These are phyloP conservation scores for Theretra japonica DNA, from an alignment of 2,888 invertebrate genomes.

Conservation along the genomic window DNA sequence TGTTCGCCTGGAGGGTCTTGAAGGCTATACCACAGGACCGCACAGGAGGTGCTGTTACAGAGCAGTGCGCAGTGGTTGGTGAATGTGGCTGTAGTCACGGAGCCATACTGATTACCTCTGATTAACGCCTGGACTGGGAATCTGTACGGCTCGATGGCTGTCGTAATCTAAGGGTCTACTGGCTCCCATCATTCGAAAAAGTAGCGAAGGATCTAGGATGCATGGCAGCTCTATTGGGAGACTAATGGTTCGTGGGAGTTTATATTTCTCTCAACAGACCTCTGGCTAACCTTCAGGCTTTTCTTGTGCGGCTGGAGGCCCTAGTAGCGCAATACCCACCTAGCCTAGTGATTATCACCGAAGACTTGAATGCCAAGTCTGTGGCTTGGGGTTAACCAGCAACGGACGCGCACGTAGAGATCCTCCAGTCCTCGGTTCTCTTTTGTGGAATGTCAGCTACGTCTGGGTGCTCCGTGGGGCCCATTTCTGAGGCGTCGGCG, in stretches of 20 bases:
- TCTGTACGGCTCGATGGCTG: neutral
- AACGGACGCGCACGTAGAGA: no score
- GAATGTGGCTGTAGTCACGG: neutral
- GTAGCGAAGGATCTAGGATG: slow-evolving; percentile 32
- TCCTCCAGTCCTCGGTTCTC: no score
- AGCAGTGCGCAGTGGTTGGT: slow-evolving; percentile 1
- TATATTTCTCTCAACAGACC: slow-evolving; percentile 34
- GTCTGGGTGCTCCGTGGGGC: no score
- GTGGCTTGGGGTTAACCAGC: no score
- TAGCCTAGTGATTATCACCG: slow-evolving; percentile 15
- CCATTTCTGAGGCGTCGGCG: no score
- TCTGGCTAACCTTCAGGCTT: slow-evolving; percentile 31
- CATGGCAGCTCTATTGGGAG: slow-evolving; percentile 31
- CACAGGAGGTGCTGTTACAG: neutral
- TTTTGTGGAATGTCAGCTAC: no score
- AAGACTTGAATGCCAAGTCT: no score
- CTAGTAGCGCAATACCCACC: slow-evolving; percentile 22
- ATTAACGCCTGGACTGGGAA: neutral
- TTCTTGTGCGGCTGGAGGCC: slow-evolving; percentile 18
- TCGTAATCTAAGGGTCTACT: neutral
- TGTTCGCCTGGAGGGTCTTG: neutral
- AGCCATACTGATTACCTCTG: neutral
- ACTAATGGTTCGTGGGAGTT: slow-evolving; percentile 10
- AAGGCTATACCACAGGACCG: neutral
- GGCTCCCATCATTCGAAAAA: slow-evolving; percentile 27